Conservation (phyloP, 1,140 invertebrate species). For the Coelopa frigida region DNA sequence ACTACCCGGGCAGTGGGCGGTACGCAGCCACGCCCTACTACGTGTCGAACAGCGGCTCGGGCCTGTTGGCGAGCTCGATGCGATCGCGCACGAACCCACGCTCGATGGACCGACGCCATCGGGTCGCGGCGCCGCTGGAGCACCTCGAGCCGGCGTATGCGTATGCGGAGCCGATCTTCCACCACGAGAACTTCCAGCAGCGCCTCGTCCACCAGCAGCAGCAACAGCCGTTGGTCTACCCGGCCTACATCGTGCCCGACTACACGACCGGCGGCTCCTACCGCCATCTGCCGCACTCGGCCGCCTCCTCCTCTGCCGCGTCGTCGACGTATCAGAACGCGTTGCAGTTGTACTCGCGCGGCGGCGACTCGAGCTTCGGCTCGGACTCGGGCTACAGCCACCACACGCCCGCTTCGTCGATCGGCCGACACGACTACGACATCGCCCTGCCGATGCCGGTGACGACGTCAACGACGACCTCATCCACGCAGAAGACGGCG, state of each 20-base stretch:
- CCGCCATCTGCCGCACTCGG: conserved; percentile 13
- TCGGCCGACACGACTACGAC: conserved; percentile 36
- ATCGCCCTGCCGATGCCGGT: conserved; percentile 22
- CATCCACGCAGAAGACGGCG: conserved; percentile 15
- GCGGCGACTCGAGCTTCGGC: conserved; percentile 53
- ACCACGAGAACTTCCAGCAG: conserved; percentile 47
- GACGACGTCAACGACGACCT: conserved; percentile 7
- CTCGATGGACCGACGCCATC: conserved; percentile 51
- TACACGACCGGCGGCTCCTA: conserved; percentile 11
- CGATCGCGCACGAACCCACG: conserved; percentile 48
- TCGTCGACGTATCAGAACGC: conserved; percentile 46
- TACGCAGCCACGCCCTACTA: conserved; percentile 28
- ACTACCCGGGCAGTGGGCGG: conserved; percentile 20
- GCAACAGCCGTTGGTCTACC: conserved; percentile 24
- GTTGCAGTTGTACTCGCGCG: conserved; percentile 7
- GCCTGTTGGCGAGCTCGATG: conserved; percentile 28
- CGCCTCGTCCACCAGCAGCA: conserved; percentile 17
- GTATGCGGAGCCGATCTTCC: conserved; percentile 48
- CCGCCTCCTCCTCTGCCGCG: conserved; percentile 44
- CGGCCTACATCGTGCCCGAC: conserved; percentile 24
- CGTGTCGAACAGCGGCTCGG: conserved; percentile 22
- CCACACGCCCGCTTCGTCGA: conserved; percentile 50
- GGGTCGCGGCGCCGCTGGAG: conserved; percentile 23
- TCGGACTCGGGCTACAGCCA: conserved; percentile 65
- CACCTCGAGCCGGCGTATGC: conserved; percentile 31